phyloP scores from a whole-genome alignment of 2,888 invertebrate genomes.

The Calliscelio sp. region DNA sequence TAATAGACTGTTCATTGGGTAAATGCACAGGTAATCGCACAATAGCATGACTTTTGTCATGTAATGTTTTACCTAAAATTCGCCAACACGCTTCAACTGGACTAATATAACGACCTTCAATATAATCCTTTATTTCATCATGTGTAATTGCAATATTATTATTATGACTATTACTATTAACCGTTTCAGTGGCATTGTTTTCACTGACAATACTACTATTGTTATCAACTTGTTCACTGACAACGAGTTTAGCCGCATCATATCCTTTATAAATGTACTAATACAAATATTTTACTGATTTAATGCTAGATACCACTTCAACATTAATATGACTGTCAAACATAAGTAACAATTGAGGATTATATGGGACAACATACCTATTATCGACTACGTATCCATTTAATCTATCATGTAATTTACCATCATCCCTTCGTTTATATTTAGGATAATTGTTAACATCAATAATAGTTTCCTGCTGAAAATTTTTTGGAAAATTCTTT shows the following conservation, averaged over 20 bases:
- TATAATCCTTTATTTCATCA: conserved; percentile 11
- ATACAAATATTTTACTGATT: conserved; percentile 5
- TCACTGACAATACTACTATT: no score
- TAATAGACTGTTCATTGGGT: conserved; percentile 11
- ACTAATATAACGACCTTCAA: conserved; percentile 11
- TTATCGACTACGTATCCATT: background rate
- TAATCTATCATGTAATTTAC: background rate
- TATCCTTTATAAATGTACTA: conserved; percentile 9
- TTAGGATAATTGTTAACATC: no score
- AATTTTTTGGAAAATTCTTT: background rate
- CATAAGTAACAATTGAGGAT: background rate
- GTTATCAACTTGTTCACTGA: background rate
- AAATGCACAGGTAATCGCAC: background rate
- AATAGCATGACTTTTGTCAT: conserved; percentile 8
- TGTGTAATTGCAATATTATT: background rate
- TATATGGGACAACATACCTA: background rate
- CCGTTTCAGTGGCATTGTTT: background rate
- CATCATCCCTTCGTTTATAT: background rate
- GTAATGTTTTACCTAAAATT: conserved; percentile 10
- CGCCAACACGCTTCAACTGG: background rate
- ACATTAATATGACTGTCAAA: conserved; percentile 20
- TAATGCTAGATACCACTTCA: background rate
- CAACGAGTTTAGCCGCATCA: no score
- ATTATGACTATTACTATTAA: background rate
- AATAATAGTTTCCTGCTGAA: no score